Evolutionary conservation across 2,113 vertebrate genomes (phyloP), one percentile per base, ranked within the genome.

Genomic region (Dunckerocampus dactyliophorus): DNA sequence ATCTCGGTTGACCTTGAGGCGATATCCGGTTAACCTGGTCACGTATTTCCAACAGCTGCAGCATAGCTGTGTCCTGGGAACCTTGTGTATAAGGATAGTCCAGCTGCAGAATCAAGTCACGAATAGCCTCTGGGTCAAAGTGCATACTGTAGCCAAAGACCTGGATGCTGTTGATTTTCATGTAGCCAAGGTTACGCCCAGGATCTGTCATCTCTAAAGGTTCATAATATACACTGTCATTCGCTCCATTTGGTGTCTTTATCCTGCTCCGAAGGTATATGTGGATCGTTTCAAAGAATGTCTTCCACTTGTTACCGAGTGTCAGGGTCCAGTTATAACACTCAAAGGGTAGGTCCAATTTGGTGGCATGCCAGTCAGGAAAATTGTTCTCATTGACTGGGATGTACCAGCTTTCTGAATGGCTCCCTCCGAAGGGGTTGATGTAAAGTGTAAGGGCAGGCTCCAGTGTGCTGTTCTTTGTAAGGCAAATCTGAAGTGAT

Each of bases 101-200:
- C 89, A 98, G 86, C 83, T 99, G 95, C 73, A 98, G 88, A 70
- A 99, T 98, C 85, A 98, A 88, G 83, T 99, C 96, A 52, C 96
- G 92, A 39, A 98, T 98, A 0, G 96, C 95, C 64, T 99, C 96
- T 0, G 96, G 94, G 85, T 99, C 95, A 28, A 99, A 99, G 88
- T 95, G 95, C 96, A 98, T 98, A 91, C 96, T 98, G 89, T 98
- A 99, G 81, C 96, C 96, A 73, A 98, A 98, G 67, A 98, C 96
- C 88, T 96, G 95, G 67, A 98, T 96, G 84, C 93, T 92, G 84
- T 96, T 97, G 85, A 99, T 97, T 88, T 99, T 99, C 96, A 99
- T 98, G 80, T 98, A 98, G 65, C 96, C 95, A 88, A 97, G 91
- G 73, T 97, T 98, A 57, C 93, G 90, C 0, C 92, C 91, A 13